phyloP scores from a whole-genome alignment of 1,140 invertebrate species.

The Panonychus citri region DNA sequence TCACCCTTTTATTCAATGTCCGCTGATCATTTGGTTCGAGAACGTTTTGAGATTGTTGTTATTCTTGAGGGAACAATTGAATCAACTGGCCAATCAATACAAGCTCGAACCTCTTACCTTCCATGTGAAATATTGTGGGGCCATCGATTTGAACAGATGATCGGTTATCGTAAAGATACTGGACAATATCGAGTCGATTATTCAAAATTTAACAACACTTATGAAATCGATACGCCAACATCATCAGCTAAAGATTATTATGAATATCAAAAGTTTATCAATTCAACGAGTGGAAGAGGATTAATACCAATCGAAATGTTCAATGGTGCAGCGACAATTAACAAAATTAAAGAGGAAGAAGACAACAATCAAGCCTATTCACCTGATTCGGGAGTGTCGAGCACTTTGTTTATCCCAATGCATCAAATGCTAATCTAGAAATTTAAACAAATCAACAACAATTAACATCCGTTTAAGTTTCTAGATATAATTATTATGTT shows the following conservation, averaged over 20 bases:
- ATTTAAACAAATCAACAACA: too few species aligned
- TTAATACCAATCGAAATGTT: too few species aligned
- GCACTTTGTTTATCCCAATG: too few species aligned
- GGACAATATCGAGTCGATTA: slow-evolving; percentile 87
- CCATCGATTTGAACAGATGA: slow-evolving; percentile 56
- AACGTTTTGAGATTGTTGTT: slow-evolving; percentile 84
- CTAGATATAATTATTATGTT: too few species aligned
- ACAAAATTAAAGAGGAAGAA: too few species aligned
- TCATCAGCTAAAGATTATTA: slow-evolving; percentile 62
- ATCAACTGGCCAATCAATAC: slow-evolving; percentile 13
- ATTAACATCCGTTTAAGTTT: too few species aligned
- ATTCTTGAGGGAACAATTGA: slow-evolving; percentile 43
- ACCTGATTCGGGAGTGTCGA: too few species aligned
- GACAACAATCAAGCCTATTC: too few species aligned
- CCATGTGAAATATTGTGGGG: slow-evolving; percentile 85
- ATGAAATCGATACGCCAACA: slow-evolving; percentile 67
- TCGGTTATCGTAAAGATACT: slow-evolving; percentile 69
- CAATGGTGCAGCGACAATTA: too few species aligned
- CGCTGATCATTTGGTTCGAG: slow-evolving; percentile 60
- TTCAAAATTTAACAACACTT: slow-evolving; percentile 71
- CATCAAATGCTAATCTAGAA: too few species aligned
- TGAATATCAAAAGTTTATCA: slow-evolving; percentile 15
- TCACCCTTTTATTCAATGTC: slow-evolving; percentile 69
- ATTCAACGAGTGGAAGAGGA: too few species aligned
- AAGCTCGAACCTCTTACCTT: slow-evolving; percentile 55